Conservation (phyloP, 1,140 invertebrate genomes). For the Drosophila sp. region DNA sequence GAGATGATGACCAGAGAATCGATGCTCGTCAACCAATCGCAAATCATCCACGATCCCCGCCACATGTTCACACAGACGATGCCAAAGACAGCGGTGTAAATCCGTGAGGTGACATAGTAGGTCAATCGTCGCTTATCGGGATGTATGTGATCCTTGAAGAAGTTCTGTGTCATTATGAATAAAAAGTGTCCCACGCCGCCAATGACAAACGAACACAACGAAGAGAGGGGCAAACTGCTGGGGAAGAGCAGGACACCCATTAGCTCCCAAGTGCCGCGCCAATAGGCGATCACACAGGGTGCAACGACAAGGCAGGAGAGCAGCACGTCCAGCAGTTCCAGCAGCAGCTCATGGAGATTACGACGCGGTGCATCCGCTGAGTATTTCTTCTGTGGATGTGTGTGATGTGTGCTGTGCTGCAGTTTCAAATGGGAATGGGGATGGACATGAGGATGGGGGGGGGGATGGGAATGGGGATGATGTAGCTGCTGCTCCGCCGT, state of each 20-base stretch:
- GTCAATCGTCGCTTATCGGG: constrained; percentile 88
- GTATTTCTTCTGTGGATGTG: constrained; percentile 59
- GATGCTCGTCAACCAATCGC: constrained; percentile 89
- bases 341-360: constrained; percentile 85
- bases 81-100: constrained; percentile 91
- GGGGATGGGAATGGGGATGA: constrained; percentile 32
- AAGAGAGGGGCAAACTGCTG: constrained; percentile 86
- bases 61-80: constrained; percentile 93
- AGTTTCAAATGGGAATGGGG: constrained; percentile 7
- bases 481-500: constrained; percentile 45
- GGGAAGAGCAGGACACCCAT: constrained; percentile 90
- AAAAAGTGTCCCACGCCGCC: constrained; percentile 89
- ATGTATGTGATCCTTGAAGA: constrained; percentile 87
- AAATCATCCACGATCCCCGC: constrained; percentile 91
- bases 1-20: constrained; percentile 86
- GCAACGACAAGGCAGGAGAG: constrained; percentile 90
- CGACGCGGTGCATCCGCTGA: constrained; percentile 78
- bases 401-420: constrained; percentile 39
- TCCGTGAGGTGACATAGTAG: constrained; percentile 89
- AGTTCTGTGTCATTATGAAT: constrained; percentile 88
- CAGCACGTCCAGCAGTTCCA: constrained; percentile 89
- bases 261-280: constrained; percentile 93
- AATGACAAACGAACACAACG: constrained; percentile 88
- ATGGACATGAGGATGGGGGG: constrained; percentile 1
- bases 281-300: constrained; percentile 92